Percentiles rank a stretch among this genome's conserved stretches.
Conservation (phyloP, 1,140 invertebrate species). For the Drosophila grimshawi region DNA sequence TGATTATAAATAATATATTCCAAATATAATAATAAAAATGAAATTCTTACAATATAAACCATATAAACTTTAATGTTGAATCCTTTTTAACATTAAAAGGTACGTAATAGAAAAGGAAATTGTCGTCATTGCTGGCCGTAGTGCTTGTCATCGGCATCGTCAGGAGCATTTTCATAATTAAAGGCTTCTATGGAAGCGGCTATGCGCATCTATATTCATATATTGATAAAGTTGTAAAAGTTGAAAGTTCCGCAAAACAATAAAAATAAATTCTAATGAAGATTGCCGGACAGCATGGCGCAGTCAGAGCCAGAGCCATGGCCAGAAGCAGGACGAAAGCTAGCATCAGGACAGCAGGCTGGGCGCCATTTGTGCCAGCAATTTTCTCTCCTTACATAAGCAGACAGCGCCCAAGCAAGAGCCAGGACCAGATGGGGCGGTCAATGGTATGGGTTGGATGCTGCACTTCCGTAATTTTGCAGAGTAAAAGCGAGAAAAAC, state of each 20-base stretch:
- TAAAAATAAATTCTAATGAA: constrained; percentile 83
- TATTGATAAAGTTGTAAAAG: constrained; percentile 83
- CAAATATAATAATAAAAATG: too few species aligned
- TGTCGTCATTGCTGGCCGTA: neutral
- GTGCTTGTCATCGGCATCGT: constrained; percentile 30
- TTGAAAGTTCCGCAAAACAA: constrained; percentile 81
- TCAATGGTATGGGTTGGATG: constrained; percentile 40
- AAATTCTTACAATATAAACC: too few species aligned
- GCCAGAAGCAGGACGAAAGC: neutral
- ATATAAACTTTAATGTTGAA: neutral
- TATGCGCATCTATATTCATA: constrained; percentile 77
- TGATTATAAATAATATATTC: too few species aligned
- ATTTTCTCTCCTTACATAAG: constrained; percentile 79
- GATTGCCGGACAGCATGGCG: constrained; percentile 77
- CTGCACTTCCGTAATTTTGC: constrained; percentile 80
- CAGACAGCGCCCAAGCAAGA: constrained; percentile 6
- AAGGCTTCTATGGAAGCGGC: constrained; percentile 52
- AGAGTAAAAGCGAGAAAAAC: constrained; percentile 78
- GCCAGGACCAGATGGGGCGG: constrained; percentile 43
- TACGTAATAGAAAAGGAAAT: constrained; percentile 1
- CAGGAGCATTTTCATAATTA: constrained; percentile 66
- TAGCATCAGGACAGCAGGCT: constrained; percentile 26
- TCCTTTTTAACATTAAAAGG: neutral
- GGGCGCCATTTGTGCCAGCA: constrained; percentile 74
- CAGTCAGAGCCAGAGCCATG: constrained; percentile 19